phyloP scores from a whole-genome alignment of 2,113 vertebrate species.

The Crotalus horridus region DNA sequence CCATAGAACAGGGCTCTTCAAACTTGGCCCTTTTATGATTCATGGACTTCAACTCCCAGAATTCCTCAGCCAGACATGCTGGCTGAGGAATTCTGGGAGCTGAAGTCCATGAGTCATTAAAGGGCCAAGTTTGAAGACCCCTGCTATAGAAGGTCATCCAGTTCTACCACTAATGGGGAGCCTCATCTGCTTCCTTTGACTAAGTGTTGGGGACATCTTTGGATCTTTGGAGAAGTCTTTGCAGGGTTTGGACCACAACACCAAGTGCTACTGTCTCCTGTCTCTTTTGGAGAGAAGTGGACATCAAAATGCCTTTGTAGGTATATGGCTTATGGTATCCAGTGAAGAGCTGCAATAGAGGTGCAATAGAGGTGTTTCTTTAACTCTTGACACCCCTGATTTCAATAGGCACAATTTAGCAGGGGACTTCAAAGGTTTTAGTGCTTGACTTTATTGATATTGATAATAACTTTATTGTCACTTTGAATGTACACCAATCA shows the following conservation, averaged over 20 bases:
- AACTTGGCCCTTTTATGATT: too few species aligned
- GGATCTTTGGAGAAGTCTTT: not conserved
- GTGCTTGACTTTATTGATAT: not conserved
- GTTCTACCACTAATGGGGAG: not conserved
- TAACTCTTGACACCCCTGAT: not conserved
- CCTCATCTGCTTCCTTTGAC: not conserved
- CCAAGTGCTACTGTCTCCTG: not conserved
- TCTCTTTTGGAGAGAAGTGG: not conserved
- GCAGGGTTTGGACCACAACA: not conserved
- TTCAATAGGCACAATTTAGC: not conserved
- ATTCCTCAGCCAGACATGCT: too few species aligned
- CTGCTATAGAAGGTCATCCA: not conserved
- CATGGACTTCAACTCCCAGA: too few species aligned
- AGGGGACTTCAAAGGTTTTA: not conserved
- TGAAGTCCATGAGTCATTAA: too few species aligned
- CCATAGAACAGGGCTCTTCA: not conserved
- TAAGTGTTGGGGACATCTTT: not conserved
- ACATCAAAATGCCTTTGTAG: not conserved
- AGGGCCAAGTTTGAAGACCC: too few species aligned
- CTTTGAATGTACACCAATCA: too few species aligned
- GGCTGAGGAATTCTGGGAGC: too few species aligned
- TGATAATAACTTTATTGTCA: too few species aligned
- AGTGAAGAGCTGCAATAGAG: not conserved
- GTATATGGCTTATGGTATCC: not conserved
- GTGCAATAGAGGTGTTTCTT: not conserved